phyloP scores from a whole-genome alignment of 2,888 invertebrate species.

The Heliconius aoede region DNA sequence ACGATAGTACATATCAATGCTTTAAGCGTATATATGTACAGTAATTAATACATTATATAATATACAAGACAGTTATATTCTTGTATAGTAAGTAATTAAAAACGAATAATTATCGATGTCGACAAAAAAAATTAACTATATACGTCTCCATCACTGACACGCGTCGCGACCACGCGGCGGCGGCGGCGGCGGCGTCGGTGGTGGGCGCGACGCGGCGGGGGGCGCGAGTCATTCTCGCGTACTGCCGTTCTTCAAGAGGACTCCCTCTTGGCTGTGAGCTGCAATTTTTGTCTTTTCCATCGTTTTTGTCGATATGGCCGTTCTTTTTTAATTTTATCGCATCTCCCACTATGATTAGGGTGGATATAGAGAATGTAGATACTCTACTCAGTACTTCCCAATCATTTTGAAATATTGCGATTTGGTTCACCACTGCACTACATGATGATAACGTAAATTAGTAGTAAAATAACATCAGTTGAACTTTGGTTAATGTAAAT shows the following conservation, averaged over 20 bases:
- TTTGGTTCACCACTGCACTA: no score
- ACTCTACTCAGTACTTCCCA: neutral
- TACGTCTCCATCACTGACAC: slow-evolving; percentile 60
- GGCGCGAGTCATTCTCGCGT: slow-evolving; percentile 83
- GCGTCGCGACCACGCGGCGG: slow-evolving; percentile 74
- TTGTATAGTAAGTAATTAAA: neutral
- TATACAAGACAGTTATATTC: neutral
- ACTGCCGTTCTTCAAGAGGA: slow-evolving; percentile 79
- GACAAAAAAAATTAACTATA: slow-evolving; percentile 50
- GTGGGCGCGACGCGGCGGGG: slow-evolving; percentile 74
- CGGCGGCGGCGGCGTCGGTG: slow-evolving; percentile 70
- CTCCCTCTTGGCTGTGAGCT: slow-evolving; percentile 60
- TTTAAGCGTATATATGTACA: neutral
- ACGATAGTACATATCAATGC: neutral
- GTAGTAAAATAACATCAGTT: neutral
- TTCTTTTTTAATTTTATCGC: slow-evolving; percentile 41
- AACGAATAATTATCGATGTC: slow-evolving; percentile 55
- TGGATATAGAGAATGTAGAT: neutral
- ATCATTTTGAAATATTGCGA: neutral
- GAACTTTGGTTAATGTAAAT: no score
- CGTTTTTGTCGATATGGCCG: slow-evolving; percentile 69
- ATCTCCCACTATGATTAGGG: slow-evolving; percentile 9
- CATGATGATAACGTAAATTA: no score
- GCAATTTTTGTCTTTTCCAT: slow-evolving; percentile 59
- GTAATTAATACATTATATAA: neutral